Conservation (phyloP, 1,140 invertebrate species). For the Idris sp. region DNA sequence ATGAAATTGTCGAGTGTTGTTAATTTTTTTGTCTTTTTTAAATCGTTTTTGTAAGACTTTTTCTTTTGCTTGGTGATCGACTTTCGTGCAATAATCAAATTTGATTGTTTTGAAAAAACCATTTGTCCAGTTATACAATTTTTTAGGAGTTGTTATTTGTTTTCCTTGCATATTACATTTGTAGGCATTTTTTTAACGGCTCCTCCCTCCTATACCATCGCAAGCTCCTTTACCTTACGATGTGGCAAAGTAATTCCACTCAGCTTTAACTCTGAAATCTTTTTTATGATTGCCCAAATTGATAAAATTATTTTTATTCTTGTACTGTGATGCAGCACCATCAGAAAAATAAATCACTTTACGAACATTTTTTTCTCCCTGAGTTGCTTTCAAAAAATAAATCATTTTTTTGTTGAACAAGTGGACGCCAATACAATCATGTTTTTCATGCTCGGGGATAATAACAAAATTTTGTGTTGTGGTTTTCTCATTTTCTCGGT, state of each 20-base stretch:
- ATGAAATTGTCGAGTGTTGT: too few species aligned
- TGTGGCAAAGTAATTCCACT: constrained; percentile 56
- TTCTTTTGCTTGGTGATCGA: too few species aligned
- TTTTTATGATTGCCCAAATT: too few species aligned
- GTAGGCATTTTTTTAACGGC: background rate
- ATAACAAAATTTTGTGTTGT: background rate
- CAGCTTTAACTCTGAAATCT: constrained; percentile 51
- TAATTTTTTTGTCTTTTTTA: too few species aligned
- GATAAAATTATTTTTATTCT: constrained; percentile 62
- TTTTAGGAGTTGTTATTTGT: background rate
- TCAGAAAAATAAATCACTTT: constrained; percentile 52
- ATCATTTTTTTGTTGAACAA: constrained; percentile 33
- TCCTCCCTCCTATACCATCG: constrained; percentile 17
- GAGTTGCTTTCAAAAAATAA: constrained; percentile 22
- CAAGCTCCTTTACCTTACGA: constrained; percentile 62
- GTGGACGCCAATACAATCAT: constrained; percentile 42
- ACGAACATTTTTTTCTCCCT: constrained; percentile 21
- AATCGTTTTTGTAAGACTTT: too few species aligned
- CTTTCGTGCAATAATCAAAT: background rate
- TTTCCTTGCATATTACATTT: background rate
- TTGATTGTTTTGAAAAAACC: background rate
- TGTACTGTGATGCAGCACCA: constrained; percentile 47
- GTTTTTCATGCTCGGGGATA: constrained; percentile 10
- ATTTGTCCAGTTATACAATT: background rate
- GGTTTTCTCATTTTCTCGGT: background rate